Base-by-base conservation (phyloP, 2,113 vertebrate genomes). In the Ifrita kowaldi region DNA sequence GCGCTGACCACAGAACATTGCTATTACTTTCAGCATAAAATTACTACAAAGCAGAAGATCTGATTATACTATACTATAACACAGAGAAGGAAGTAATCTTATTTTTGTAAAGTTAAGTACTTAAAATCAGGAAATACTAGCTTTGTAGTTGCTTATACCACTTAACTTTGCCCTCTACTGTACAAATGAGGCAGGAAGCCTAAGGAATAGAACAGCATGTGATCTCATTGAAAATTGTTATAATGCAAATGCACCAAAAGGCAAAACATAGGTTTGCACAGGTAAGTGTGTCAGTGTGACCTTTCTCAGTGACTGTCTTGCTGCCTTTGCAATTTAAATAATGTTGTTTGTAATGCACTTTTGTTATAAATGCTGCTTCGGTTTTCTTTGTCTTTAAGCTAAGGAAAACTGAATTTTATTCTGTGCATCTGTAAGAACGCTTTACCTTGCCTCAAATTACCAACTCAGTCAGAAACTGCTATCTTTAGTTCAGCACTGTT, bases 51-150 rank as follows among this genome's bases (percentile, higher is more conserved):
- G 46, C 52, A 57, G 65, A 89, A 82, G 65, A 89, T 47, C 16
- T 62, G 30, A 91, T 94, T 93, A 79, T 46, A 42, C 12, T 27
- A 16, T 13, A 30, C 19, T 46, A 2, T 41, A 82, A 67, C 33
- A 52, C 18, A 65, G 70, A 89, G 16, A 91, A 73, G 50, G 59
- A 83, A 91, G 68, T 60, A 84, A 82, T 37, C 26, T 24, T 35
- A 80, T 57, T 89, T 91, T 87, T 76, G 26, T 56, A 7, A 87
- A 75, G 32, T 65, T 62, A 56, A 85, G 39, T 73, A 79, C 78
- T 83, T 83, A 59, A 87, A 83, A 88, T 85, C 57, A 92, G 79
- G 82, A 95, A 94, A 93, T 65, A 55, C 23, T 62, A 69, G n/a
- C 46, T 93, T 87, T 83, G 79, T 59, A 60, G 46, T 55, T 77